phyloP scores from a whole-genome alignment of 2,888 invertebrate species.

The Cephus pygmeus region DNA sequence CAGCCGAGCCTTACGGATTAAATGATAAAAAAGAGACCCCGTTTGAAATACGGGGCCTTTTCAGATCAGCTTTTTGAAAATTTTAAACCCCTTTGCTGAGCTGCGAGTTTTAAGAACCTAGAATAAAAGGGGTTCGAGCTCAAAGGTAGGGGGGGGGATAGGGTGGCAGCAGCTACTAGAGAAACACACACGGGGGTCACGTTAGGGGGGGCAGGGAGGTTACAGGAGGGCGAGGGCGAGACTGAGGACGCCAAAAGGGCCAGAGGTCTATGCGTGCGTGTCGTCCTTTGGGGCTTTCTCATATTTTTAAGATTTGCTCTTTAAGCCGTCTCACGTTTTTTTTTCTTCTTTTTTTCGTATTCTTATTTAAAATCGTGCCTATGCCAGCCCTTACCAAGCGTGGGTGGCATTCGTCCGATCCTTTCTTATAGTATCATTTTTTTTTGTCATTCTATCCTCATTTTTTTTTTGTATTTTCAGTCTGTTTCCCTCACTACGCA shows the following conservation, averaged over 20 bases:
- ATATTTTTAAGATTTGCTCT: conserved; percentile 64
- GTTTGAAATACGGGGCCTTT: conserved; percentile 60
- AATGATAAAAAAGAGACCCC: conserved; percentile 60
- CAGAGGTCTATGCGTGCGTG: conserved; percentile 26
- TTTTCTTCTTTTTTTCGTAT: conserved; percentile 26
- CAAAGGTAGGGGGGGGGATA: conserved; percentile 37
- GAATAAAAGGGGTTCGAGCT: conserved; percentile 60
- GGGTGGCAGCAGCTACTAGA: neutral
- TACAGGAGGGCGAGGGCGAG: neutral
- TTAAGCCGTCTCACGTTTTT: conserved; percentile 61
- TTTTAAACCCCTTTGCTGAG: conserved; percentile 53
- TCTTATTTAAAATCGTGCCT: conserved; percentile 22
- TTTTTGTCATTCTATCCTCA: conserved; percentile 11
- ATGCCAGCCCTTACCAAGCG: conserved; percentile 19
- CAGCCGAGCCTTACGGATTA: conserved; percentile 61
- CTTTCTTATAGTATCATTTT: neutral
- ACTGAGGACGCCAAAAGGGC: conserved; percentile 15
- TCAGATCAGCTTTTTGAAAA: conserved; percentile 64
- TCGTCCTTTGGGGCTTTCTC: conserved; percentile 52
- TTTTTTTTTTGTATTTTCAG: neutral
- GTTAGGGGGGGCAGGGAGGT: neutral
- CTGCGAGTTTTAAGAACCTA: conserved; percentile 58
- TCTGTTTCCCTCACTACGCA: neutral
- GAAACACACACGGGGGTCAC: neutral
- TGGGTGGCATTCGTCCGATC: conserved; percentile 23